These are phyloP conservation scores for Syngnathus rostellatus DNA, from an alignment of 2,797 vertebrate species.

Conservation along the genomic window DNA sequence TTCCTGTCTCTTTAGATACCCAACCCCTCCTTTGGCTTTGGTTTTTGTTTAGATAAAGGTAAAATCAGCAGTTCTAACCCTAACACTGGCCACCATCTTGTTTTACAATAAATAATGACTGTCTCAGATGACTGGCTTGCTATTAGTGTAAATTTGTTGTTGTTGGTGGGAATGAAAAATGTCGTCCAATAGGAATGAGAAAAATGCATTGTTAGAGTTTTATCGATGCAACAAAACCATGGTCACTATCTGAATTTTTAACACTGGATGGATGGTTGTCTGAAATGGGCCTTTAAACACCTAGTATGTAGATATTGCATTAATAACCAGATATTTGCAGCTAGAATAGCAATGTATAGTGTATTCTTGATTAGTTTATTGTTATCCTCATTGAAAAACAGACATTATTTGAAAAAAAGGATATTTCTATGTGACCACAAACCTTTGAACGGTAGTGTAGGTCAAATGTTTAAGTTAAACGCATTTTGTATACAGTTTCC, in stretches of 20 bases:
- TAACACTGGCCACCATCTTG: constrained; percentile 6
- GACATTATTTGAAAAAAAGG: neutral
- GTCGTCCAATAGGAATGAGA: neutral
- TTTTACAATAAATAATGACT: neutral
- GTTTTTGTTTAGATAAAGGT: constrained; percentile 29
- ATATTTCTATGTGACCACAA: constrained; percentile 6
- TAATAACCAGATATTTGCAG: too few species aligned
- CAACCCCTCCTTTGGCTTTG: constrained; percentile 16
- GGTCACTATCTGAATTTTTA: neutral
- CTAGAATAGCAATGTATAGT: too few species aligned
- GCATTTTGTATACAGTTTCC: constrained; percentile 6
- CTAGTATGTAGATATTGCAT: neutral
- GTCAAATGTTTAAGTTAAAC: constrained; percentile 22
- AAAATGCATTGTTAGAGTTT: neutral
- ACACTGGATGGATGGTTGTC: too few species aligned
- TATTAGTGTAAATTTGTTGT: neutral
- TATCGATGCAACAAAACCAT: neutral
- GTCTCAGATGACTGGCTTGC: constrained; percentile 6
- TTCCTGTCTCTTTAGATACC: constrained; percentile 36
- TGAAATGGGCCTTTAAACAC: too few species aligned
- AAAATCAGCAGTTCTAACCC: constrained; percentile 7
- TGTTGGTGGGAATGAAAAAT: neutral
- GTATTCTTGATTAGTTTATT: neutral
- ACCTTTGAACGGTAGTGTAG: neutral
- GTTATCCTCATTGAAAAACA: neutral